phyloP scores from a whole-genome alignment of 2,113 vertebrate species.

The Ursus arctos region DNA sequence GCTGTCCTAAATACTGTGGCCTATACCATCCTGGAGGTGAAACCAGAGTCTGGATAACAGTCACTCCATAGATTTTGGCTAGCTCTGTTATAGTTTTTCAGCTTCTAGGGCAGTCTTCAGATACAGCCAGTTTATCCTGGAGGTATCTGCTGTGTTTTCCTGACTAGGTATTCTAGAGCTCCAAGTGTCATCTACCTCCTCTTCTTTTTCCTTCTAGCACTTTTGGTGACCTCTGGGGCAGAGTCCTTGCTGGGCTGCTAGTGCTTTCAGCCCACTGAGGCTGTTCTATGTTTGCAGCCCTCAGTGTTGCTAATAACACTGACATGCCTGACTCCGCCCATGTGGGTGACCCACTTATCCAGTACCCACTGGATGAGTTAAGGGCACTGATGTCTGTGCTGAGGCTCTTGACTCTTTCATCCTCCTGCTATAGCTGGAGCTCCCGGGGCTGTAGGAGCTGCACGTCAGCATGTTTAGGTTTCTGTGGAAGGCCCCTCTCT shows the following conservation, averaged over 20 bases:
- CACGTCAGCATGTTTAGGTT: conserved; percentile 34
- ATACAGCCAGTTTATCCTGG: neutral
- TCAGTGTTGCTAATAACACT: neutral
- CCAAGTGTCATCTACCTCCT: neutral
- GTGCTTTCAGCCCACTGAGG: neutral
- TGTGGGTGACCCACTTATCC: neutral
- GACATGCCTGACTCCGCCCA: neutral
- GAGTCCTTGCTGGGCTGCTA: neutral
- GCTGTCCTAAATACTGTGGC: neutral
- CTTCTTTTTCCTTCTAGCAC: conserved; percentile 33
- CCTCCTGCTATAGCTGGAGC: neutral
- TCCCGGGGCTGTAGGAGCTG: neutral
- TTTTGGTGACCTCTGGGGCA: neutral
- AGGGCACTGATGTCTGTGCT: neutral
- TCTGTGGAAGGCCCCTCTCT: neutral
- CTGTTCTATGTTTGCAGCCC: conserved; percentile 11
- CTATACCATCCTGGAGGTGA: neutral
- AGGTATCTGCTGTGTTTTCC: conserved; percentile 13
- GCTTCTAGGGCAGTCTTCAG: conserved; percentile 8
- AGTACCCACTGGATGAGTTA: neutral
- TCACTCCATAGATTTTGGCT: conserved; percentile 1
- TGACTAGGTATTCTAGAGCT: conserved; percentile 5
- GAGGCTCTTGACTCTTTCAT: neutral
- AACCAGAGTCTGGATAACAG: conserved; percentile 7
- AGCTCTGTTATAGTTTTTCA: neutral